These are phyloP conservation scores for Callinectes sapidus DNA, from an alignment of 2,888 invertebrate genomes.

Conservation along the genomic window DNA sequence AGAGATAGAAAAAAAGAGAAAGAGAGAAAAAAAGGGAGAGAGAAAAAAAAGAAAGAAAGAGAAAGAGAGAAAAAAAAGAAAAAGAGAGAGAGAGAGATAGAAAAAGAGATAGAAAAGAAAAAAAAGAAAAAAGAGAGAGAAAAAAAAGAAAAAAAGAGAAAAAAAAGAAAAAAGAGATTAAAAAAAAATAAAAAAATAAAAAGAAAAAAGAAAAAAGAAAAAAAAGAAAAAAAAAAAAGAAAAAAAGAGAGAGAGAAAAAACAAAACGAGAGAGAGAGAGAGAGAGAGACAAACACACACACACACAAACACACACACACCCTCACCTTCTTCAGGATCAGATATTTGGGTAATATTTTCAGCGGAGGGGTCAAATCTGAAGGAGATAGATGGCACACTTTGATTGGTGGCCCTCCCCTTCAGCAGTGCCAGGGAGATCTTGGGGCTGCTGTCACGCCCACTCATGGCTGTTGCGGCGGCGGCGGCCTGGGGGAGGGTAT, in stretches of 20 bases:
- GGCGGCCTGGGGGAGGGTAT: background rate
- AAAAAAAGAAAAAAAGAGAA: too few relatives aligned
- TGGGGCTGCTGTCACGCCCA: conserved; percentile 63
- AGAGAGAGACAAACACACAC: background rate
- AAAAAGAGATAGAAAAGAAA: background rate
- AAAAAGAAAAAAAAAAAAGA: too few relatives aligned
- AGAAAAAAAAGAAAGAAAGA: background rate
- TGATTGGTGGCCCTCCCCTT: conserved; percentile 60
- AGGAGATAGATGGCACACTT: conserved; percentile 68
- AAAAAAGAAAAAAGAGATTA: too few relatives aligned
- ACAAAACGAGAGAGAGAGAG: too few relatives aligned
- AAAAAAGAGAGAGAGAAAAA: too few relatives aligned
- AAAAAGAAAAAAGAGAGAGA: too few relatives aligned
- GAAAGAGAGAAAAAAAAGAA: background rate
- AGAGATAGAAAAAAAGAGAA: conserved; percentile 29
- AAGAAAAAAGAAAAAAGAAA: too few relatives aligned
- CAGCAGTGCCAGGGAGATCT: conserved; percentile 65
- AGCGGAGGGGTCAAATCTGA: conserved; percentile 62
- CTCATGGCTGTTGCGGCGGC: conserved; percentile 56
- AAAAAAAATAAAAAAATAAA: background rate
- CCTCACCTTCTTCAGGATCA: conserved; percentile 59
- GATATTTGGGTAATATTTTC: conserved; percentile 63
- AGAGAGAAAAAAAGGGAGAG: conserved; percentile 35
- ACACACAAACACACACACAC: conserved; percentile 21
- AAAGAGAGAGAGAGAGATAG: background rate